These are phyloP conservation scores for Argentina silus DNA, from an alignment of 2,797 vertebrate species.

Conservation along the genomic window DNA sequence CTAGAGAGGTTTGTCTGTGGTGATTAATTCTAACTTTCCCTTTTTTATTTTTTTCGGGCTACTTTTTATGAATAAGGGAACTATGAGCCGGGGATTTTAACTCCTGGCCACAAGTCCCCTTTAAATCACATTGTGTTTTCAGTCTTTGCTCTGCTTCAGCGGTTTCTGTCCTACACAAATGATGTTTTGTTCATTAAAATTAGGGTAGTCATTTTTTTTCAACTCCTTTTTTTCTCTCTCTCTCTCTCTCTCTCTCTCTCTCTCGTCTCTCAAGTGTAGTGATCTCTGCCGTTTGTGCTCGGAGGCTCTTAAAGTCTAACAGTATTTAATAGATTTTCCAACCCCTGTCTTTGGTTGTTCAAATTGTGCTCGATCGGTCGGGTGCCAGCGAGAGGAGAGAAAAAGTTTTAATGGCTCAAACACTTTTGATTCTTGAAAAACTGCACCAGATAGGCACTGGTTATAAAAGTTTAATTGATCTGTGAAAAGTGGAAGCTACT, in stretches of 20 bases:
- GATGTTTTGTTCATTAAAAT: slow-evolving; percentile 64
- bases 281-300: slow-evolving; percentile 50
- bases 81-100: slow-evolving; percentile 20
- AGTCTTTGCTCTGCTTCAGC: slow-evolving; percentile 32
- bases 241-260: background rate
- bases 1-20: slow-evolving; percentile 20
- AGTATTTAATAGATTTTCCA: slow-evolving; percentile 81
- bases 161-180: slow-evolving; percentile 50
- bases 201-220: slow-evolving; percentile 21
- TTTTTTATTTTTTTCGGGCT: slow-evolving; percentile 36
- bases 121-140: slow-evolving; percentile 45
- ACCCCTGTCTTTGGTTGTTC: slow-evolving; percentile 72
- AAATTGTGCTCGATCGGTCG: slow-evolving; percentile 74
- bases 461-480: slow-evolving; percentile 82
- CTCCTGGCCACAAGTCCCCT: slow-evolving; percentile 2
- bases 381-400: slow-evolving; percentile 67
- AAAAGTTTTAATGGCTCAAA: slow-evolving; percentile 73
- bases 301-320: slow-evolving; percentile 67
- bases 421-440: slow-evolving; percentile 76
- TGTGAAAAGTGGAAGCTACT: slow-evolving; percentile 80
- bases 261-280: slow-evolving; percentile 54
- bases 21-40: slow-evolving; percentile 34
- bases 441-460: slow-evolving; percentile 74
- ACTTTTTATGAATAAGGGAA: slow-evolving; percentile 50
- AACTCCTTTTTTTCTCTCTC: slow-evolving; percentile 14